Conservation (phyloP, 2,113 vertebrate species). For the Embiotoca jacksoni region DNA sequence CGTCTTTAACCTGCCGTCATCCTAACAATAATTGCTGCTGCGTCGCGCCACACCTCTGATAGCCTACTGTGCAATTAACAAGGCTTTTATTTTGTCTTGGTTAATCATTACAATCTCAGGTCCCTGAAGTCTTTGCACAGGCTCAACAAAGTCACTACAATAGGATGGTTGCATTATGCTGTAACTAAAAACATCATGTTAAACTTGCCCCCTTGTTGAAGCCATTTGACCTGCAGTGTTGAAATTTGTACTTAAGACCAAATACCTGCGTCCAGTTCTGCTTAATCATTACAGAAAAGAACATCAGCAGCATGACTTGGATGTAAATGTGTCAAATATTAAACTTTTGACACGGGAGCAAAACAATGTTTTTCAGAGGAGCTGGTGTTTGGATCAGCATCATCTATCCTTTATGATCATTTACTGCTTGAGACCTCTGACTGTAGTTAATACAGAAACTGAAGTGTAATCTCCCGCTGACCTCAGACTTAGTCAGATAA, state of each 20-base stretch:
- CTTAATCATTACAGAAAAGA: not conserved
- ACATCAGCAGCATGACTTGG: too few species aligned
- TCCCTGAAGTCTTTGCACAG: constrained; percentile 28
- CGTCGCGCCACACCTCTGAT: not conserved
- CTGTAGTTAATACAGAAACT: not conserved
- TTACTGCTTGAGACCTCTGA: too few species aligned
- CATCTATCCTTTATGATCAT: too few species aligned
- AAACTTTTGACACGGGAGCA: too few species aligned
- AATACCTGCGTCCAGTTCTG: not conserved
- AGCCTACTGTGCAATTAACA: constrained; percentile 4
- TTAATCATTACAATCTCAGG: constrained; percentile 60
- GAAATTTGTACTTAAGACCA: not conserved
- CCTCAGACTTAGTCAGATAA: constrained; percentile 7
- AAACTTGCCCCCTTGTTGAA: not conserved
- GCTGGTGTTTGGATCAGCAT: too few species aligned
- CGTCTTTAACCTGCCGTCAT: constrained; percentile 7
- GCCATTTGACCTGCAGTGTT: not conserved
- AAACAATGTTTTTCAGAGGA: too few species aligned
- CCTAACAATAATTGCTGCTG: constrained; percentile 17
- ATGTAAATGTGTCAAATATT: too few species aligned
- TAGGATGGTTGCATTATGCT: not conserved
- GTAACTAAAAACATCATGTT: constrained; percentile 1
- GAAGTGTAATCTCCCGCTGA: not conserved
- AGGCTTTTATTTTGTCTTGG: constrained; percentile 26
- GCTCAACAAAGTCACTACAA: not conserved